Evolutionary conservation across 2,888 invertebrate species (phyloP).

Genomic region (Amblyteles armatorius): DNA sequence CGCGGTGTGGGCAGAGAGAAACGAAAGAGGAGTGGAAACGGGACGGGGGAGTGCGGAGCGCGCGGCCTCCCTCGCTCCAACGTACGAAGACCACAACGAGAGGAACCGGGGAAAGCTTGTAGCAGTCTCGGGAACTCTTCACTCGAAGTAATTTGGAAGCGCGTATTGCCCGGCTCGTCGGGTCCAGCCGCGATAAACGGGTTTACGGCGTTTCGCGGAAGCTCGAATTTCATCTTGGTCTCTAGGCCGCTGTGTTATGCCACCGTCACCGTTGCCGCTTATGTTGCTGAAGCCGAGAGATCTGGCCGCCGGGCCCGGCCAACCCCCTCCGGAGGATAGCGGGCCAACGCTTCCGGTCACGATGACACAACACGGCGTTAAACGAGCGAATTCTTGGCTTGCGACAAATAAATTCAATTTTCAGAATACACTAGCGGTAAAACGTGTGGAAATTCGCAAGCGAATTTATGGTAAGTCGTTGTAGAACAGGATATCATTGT

Average conservation of each 20-base stretch:
- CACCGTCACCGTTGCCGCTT: constrained; percentile 5
- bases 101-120: constrained; percentile 11
- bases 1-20: constrained; percentile 67
- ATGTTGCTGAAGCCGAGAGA: constrained; percentile 28
- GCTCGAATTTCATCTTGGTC: constrained; percentile 71
- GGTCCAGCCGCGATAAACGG: constrained; percentile 72
- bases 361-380: constrained; percentile 37
- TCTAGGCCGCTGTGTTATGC: constrained; percentile 23
- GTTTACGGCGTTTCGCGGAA: constrained; percentile 75
- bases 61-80: constrained; percentile 1
- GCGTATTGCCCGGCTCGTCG: constrained; percentile 28
- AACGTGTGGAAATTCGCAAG: too few relatives aligned
- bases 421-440: too few relatives aligned
- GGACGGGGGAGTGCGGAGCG: constrained; percentile 9
- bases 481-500: too few relatives aligned
- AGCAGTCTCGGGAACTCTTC: constrained; percentile 22
- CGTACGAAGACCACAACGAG: background rate
- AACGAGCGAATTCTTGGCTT: background rate
- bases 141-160: constrained; percentile 60
- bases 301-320: background rate
- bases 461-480: too few relatives aligned
- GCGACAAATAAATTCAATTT: background rate
- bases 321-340: constrained; percentile 12
- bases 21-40: constrained; percentile 47
- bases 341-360: constrained; percentile 51